Base-by-base conservation (phyloP, 2,113 vertebrate species). In the Phrynosoma platyrhinos region DNA sequence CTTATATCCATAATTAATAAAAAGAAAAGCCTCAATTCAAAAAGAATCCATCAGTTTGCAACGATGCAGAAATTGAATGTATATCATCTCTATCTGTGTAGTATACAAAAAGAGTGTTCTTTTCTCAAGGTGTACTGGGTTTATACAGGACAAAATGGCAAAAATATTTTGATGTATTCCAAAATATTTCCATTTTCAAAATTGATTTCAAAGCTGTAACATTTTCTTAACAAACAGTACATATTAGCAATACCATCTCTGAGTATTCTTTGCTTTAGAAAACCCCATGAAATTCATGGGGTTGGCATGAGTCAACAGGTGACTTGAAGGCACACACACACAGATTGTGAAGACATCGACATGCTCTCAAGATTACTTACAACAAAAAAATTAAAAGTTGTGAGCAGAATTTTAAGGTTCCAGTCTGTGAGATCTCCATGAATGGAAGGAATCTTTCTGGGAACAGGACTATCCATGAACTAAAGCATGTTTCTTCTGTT, bases 161-260 rank as follows among this genome's bases (percentile, higher is more conserved):
- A 1, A 79, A 64, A 62, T 9, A 4, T 42, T 12, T 75, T 25
- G 53, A 64, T 47, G 53, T 20, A 52, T 32, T 76, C 58, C 58
- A 82, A 82, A 64, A 52, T 79, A 30, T 71, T 69, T 79, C 85
- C 47, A 40, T 14, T 82, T 66, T 27, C 55, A 47, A 82, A 42
- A 20, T 2, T 12, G 9, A 42, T 74, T 36, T 12, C 30, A 72
- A 74, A 71, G 20, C 32, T 53, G 55, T 55, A 79, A 47, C 58
- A 79, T n/a, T 58, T 75, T 58, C 9, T 80, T 13, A 40, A 75
- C 47, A 84, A 62, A 52, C 20, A 52, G 42, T 52, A 47, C 7
- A 7, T 4, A 7, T 7, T 47, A 5, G 47, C 47, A 5, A 47
- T 1, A 47, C 47, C 7, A 47, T 47, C 47, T 47, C 47, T 47